Evolutionary conservation across 92 coral and sea anemone species (phyloP), one percentile per base, ranked within the genome.

Genomic region (Pocillopora meandrina): DNA sequence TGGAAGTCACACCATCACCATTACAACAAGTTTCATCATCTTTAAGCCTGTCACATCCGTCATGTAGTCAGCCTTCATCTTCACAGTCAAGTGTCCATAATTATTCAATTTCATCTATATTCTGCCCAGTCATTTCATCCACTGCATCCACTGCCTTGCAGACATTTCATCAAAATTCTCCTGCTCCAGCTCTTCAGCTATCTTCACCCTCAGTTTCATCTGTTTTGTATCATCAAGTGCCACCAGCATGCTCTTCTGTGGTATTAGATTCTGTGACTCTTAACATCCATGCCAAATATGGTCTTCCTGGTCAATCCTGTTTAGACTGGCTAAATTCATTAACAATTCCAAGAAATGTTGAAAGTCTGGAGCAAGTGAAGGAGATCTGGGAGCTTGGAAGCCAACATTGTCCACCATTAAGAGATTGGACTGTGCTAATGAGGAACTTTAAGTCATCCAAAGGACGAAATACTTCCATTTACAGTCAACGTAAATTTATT

Each of bases 301-400:
- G 56, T 62, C 35, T 49, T 49, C 68, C 67, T 57, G 68, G 74
- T n/a, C 77, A 66, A 56, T 31, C 78, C 17, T 85, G 65, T 79
- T 3, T 42, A 17, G 85, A 78, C 11, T 85, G 84, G 84, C 65
- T 86, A n/a, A 71, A 79, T 12, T 55, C 72, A 36, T 72, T 78
- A 52, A n/a, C 12, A 18, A 86, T 86, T 42, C 89, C 73, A 23
- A 20, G 89, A 79, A 86, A 79, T 16, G 75, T 79, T 17, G 85
- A 71, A 17, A 86, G 80, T 56, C 20, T 86, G 9, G 55, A 78
- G 5, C 84, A 86, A 65, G 89, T 86, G 23, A 86, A 86, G 66
- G 85, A 86, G 65, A 72, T 86, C 33, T 86, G 89, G 79, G 89
- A 86, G 63, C n/a, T 21, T 66, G 88, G 88, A 5, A 21, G 66